A percentile compares a stretch with the other conserved stretches of the same genome.
phyloP scores from a whole-genome alignment of 2,113 vertebrate genomes.

The Eolophus roseicapilla region DNA sequence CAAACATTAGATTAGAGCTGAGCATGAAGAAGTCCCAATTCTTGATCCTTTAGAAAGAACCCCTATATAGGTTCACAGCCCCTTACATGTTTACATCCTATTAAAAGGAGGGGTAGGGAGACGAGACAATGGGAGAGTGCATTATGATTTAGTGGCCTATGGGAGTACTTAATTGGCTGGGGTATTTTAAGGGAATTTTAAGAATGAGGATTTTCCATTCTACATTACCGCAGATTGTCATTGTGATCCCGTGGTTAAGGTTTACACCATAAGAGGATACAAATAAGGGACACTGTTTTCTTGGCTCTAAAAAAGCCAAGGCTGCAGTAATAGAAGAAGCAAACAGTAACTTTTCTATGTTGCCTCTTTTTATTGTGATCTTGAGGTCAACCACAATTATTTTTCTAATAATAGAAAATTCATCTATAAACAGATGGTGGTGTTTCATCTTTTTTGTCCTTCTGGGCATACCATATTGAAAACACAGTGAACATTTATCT shows the following conservation, averaged over 20 bases:
- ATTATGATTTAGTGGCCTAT: background rate
- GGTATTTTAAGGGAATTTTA: background rate
- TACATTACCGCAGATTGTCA: background rate
- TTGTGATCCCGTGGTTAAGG: background rate
- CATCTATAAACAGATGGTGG: background rate
- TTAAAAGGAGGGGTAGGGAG: background rate
- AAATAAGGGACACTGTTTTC: background rate
- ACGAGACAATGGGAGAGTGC: background rate
- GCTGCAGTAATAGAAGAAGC: background rate
- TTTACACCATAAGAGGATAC: background rate
- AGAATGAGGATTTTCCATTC: background rate
- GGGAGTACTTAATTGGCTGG: background rate
- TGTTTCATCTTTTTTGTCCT: constrained; percentile 4
- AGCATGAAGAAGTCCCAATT: background rate
- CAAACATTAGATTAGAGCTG: fast-evolving
- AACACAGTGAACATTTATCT: constrained; percentile 11
- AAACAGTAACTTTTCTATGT: background rate
- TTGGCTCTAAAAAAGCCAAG: background rate
- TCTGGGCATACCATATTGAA: constrained; percentile 2
- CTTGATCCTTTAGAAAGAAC: background rate
- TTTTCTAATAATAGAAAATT: constrained; percentile 21
- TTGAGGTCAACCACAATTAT: background rate
- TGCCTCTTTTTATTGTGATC: background rate
- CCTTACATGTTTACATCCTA: background rate
- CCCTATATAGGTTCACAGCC: background rate